Percentiles rank a stretch among this genome's conserved stretches.
Conservation (phyloP, 2,888 invertebrate species). For the Elegia similella region DNA sequence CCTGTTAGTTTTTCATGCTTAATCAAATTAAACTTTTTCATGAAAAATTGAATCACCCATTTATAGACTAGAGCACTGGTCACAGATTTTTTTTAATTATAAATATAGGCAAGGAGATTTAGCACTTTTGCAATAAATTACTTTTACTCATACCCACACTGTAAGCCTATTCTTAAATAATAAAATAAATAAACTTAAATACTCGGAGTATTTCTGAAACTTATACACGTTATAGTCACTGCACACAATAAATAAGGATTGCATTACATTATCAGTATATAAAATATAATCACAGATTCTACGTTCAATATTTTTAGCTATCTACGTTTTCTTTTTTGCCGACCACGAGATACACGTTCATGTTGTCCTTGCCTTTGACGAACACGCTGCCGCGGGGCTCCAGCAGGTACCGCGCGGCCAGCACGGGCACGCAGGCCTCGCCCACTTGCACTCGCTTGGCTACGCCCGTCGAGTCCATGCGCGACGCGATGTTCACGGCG, state of each 20-base stretch:
- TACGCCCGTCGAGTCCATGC: conserved; percentile 98
- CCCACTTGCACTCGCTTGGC: conserved; percentile 92
- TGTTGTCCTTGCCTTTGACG: conserved; percentile 97
- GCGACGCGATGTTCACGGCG: conserved; percentile 97
- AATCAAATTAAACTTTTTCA: conserved; percentile 28
- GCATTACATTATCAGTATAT: conserved; percentile 44
- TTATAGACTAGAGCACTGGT: conserved; percentile 74
- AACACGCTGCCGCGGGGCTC: conserved; percentile 96
- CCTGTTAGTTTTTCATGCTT: conserved; percentile 13
- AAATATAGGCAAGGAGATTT: conserved; percentile 67
- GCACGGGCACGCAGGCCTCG: conserved; percentile 86
- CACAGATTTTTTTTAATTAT: conserved; percentile 63
- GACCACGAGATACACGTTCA: conserved; percentile 92
- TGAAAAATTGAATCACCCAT: conserved; percentile 48
- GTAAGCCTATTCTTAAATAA: conserved; percentile 40
- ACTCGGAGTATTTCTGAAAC: conserved; percentile 66
- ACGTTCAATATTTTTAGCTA: conserved; percentile 51
- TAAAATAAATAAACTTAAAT: conserved; percentile 59
- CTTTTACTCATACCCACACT: conserved; percentile 38
- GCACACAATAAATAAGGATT: conserved; percentile 51
- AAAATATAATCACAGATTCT: conserved; percentile 79
- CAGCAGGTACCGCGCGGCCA: conserved; percentile 90
- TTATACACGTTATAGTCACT: conserved; percentile 44
- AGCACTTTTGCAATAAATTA: conserved; percentile 41
- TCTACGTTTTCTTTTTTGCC: conserved; percentile 74